Base-by-base conservation (phyloP, 2,797 vertebrate genomes). In the Ammospiza maritima region DNA sequence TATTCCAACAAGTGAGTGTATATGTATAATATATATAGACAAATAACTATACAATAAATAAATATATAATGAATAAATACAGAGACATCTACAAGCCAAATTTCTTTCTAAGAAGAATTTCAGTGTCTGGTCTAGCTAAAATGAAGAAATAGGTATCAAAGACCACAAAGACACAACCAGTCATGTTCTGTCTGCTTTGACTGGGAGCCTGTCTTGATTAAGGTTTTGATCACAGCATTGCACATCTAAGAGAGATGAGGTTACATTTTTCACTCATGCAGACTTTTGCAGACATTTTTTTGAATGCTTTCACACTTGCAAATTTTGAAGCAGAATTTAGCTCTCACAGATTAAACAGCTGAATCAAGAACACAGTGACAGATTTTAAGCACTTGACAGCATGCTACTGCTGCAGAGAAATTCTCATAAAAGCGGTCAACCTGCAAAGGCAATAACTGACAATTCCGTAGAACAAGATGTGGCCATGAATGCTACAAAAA, bases 261-360 rank as follows among this genome's bases (percentile, higher is more conserved):
- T 75, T 57, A 57, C 15, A 23, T 64, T 92, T 91, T 85, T 77
- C 62, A 40, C 45, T 89, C 48, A 48, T 71, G 53, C 15, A 71
- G 36, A 44, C 18, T 73, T 54, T 8, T 64, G 73, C 36, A 71
- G 62, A 34, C 20, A 44, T 84, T 81, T 48, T 50, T 88, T 92
- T 92, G 40, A 92, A 77, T 86, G 57, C 57, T 71, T 88, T 86
- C 74, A 71, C 45, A 40, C 71, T 82, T 80, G 15, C 34, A 93
- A 71, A 83, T 85, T 83, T 73, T 60, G 65, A 77, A 90, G 34
- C 20, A 85, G 47, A 88, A 90, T 90, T 74, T 73, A 83, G 57
- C 25, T 74, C 18, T 77, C 71, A n/a, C 40, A 90, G 54, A 81
- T 74, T 44, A 80, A 88, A 88, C 36, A 85, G 48, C 30, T 47